These are phyloP conservation scores for Himalopsyche japonica DNA, from an alignment of 2,888 invertebrate species.

Conservation along the genomic window DNA sequence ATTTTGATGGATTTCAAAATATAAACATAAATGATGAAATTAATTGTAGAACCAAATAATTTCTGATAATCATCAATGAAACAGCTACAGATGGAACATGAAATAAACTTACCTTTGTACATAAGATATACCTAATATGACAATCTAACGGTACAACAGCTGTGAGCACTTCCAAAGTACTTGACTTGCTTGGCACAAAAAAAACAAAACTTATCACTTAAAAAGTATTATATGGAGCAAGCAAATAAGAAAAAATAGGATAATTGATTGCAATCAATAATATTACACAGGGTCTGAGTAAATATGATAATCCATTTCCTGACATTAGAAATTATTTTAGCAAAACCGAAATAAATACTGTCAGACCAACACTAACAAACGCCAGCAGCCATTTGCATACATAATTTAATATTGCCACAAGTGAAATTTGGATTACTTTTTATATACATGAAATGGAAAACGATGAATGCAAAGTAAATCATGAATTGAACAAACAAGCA, in stretches of 20 bases:
- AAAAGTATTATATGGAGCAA: background rate
- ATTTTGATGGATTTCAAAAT: too few species aligned
- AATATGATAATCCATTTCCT: background rate
- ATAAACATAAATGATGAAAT: too few species aligned
- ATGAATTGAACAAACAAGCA: too few species aligned
- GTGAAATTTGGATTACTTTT: background rate
- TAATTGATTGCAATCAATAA: background rate
- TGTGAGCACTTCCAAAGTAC: constrained; percentile 23
- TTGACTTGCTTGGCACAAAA: background rate
- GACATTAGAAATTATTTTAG: background rate
- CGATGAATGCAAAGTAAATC: too few species aligned
- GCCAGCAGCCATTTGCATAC: background rate
- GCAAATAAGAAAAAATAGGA: background rate
- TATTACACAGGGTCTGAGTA: background rate
- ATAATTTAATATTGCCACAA: background rate
- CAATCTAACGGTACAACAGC: constrained; percentile 35
- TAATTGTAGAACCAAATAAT: too few species aligned
- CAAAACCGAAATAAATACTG: background rate
- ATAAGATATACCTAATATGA: background rate
- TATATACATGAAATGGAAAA: too few species aligned
- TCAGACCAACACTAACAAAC: background rate
- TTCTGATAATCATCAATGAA: too few species aligned
- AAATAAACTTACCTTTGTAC: background rate
- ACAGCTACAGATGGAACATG: too few species aligned
- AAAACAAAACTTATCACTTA: background rate